Evolutionary conservation across 2,113 vertebrate species (phyloP).

Genomic region (Daubentonia madagascariensis): DNA sequence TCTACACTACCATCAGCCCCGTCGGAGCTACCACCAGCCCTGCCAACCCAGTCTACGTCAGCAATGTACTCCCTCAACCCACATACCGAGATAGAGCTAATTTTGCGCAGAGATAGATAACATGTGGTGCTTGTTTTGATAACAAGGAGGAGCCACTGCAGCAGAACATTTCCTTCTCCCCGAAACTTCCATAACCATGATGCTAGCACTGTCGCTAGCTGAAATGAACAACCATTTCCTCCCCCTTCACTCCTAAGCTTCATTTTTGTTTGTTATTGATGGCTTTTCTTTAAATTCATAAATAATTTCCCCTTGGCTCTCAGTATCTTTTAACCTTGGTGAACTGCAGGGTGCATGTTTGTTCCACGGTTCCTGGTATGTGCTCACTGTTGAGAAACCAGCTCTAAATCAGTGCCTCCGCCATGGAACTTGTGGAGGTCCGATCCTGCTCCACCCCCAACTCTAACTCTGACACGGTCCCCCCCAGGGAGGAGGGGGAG

Average conservation of each 20-base stretch:
- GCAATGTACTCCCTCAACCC: background rate
- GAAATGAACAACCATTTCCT: background rate
- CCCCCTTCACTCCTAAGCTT: background rate
- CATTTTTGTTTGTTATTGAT: background rate
- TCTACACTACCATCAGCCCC: background rate
- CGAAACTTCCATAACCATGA: background rate
- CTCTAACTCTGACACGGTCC: background rate
- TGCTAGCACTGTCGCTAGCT: background rate
- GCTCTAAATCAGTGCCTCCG: background rate
- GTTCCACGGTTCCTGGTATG: background rate
- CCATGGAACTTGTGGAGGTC: background rate
- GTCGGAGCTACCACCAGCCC: background rate
- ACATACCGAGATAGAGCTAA: background rate
- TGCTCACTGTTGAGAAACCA: background rate
- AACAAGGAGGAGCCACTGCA: background rate
- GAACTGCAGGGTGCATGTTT: background rate
- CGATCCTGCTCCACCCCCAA: background rate
- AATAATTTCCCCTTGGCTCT: background rate
- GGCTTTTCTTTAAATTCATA: background rate
- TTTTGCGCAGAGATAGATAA: background rate
- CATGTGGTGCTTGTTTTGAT: accelerated
- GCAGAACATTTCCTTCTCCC: background rate
- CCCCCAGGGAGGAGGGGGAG: background rate
- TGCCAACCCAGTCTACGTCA: background rate
- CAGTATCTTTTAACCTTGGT: background rate